A percentile compares a stretch with the other conserved stretches of the same genome.
These are phyloP conservation scores for Callionymus lyra DNA, from an alignment of 2,113 vertebrate genomes.

Conservation along the genomic window DNA sequence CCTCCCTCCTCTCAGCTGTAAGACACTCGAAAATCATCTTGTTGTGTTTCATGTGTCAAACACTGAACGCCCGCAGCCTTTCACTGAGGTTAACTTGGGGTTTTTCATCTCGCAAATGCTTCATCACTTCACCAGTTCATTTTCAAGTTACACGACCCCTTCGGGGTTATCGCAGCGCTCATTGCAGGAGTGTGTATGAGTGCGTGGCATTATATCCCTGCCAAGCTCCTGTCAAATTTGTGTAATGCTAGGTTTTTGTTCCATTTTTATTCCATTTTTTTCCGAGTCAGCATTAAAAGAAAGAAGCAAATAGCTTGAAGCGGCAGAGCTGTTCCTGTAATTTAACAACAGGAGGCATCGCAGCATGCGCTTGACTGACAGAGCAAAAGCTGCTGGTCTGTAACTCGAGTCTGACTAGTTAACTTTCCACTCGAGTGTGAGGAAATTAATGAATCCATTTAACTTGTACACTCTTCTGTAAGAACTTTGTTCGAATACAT, in stretches of 20 bases:
- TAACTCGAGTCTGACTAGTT: too few relatives aligned
- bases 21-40: constrained; percentile 3
- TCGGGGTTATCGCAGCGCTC: constrained; percentile 1
- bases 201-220: constrained; percentile 2
- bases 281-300: too few relatives aligned
- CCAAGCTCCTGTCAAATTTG: background rate
- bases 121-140: constrained; percentile 5
- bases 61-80: background rate
- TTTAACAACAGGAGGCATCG: background rate
- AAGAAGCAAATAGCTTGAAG: too few relatives aligned
- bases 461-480: too few relatives aligned
- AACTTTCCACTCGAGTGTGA: too few relatives aligned
- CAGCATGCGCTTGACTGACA: background rate
- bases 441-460: too few relatives aligned
- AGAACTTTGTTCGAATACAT: too few relatives aligned
- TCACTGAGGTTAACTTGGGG: constrained; percentile 1
- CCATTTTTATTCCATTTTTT: too few relatives aligned
- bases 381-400: background rate
- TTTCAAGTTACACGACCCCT: constrained; percentile 5
- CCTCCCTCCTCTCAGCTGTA: constrained; percentile 9
- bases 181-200: constrained; percentile 1
- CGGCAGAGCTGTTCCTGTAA: background rate
- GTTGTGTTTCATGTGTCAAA: background rate
- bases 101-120: constrained; percentile 1
- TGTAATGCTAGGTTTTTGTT: too few relatives aligned